phyloP scores from a whole-genome alignment of 2,113 vertebrate species.

The Alces alces region DNA sequence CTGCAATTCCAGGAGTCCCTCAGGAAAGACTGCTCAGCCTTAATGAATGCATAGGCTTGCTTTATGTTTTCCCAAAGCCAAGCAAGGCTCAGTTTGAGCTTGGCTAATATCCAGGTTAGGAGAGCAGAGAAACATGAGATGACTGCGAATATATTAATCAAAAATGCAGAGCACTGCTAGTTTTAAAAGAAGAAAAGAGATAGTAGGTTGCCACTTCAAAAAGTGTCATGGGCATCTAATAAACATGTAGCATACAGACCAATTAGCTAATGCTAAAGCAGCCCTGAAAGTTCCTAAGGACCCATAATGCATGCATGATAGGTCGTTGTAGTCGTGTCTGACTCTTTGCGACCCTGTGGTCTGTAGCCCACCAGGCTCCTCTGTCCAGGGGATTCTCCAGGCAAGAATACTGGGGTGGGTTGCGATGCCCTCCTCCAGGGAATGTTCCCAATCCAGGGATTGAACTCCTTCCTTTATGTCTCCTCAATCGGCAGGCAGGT shows the following conservation, averaged over 20 bases:
- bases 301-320: background rate
- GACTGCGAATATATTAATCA: constrained; percentile 75
- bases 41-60: constrained; percentile 76
- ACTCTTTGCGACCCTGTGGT: background rate
- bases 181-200: constrained; percentile 50
- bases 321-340: background rate
- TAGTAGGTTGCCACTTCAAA: background rate
- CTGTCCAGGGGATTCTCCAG: background rate
- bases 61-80: constrained; percentile 72
- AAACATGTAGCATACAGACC: background rate
- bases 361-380: background rate
- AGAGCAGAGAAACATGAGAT: constrained; percentile 70
- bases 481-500: background rate
- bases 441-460: background rate
- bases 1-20: constrained; percentile 67
- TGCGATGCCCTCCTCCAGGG: background rate
- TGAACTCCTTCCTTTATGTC: background rate
- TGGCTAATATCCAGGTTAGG: constrained; percentile 75
- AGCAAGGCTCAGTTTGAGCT: constrained; percentile 49
- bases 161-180: constrained; percentile 41
- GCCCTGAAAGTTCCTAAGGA: background rate
- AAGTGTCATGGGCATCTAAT: background rate
- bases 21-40: constrained; percentile 69
- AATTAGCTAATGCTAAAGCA: background rate
- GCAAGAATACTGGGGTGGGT: background rate